These are phyloP conservation scores for Folsomia candida DNA, from an alignment of 2,888 invertebrate species.

Conservation along the genomic window DNA sequence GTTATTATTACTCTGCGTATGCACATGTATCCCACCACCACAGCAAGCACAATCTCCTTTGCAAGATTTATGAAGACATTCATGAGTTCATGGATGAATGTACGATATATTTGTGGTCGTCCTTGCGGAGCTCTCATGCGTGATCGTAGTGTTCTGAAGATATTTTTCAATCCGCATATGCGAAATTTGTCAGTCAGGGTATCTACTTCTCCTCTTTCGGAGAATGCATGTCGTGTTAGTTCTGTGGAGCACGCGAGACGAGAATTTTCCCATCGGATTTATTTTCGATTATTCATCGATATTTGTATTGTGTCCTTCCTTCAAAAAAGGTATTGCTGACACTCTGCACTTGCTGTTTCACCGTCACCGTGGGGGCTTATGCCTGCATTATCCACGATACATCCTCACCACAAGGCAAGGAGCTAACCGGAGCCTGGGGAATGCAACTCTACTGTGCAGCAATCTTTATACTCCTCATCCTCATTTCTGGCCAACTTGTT, in stretches of 20 bases:
- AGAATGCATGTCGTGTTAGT: neutral
- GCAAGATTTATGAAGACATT: conserved; percentile 7
- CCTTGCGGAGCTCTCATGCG: neutral
- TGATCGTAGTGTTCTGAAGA: neutral
- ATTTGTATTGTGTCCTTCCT: conserved; percentile 4
- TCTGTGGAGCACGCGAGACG: neutral
- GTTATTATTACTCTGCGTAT: neutral
- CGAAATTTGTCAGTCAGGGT: conserved; percentile 1
- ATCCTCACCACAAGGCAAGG: conserved; percentile 30
- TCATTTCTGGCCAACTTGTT: conserved; percentile 44
- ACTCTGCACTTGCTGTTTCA: conserved; percentile 40
- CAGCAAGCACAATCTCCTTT: neutral
- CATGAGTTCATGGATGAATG: conserved; percentile 3
- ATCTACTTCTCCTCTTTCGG: neutral
- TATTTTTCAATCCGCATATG: conserved; percentile 5
- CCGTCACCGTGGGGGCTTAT: conserved; percentile 36
- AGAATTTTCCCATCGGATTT: conserved; percentile 3
- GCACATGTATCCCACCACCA: neutral
- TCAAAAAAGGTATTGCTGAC: conserved; percentile 33
- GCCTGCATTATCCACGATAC: conserved; percentile 44
- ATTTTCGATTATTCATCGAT: conserved; percentile 15
- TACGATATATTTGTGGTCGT: neutral
- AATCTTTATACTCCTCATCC: conserved; percentile 38
- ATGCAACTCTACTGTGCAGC: conserved; percentile 44
- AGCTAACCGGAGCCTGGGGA: conserved; percentile 36